Evolutionary conservation across 2,113 vertebrate genomes (phyloP).

Genomic region (Silurus glanis): DNA sequence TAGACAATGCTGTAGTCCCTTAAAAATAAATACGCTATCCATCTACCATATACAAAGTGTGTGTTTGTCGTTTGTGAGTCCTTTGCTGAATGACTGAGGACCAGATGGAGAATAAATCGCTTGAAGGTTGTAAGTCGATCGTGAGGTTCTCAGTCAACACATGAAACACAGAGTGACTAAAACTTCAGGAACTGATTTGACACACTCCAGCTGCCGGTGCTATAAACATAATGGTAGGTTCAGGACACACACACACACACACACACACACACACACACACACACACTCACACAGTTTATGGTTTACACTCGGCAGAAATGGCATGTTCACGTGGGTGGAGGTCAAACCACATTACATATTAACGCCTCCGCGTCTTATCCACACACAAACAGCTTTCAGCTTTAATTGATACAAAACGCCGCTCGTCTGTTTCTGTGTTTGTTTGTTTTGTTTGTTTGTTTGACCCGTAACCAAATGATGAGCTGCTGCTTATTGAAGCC

Average conservation of each 20-base stretch:
- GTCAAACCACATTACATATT: constrained; percentile 41
- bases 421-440: background rate
- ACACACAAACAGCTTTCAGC: constrained; percentile 41
- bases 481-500: constrained; percentile 22
- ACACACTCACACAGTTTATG: constrained; percentile 6
- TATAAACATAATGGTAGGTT: constrained; percentile 13
- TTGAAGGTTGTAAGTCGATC: background rate
- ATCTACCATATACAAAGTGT: background rate
- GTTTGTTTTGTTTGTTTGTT: constrained; percentile 33
- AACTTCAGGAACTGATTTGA: background rate
- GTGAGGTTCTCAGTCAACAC: background rate
- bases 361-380: constrained; percentile 34
- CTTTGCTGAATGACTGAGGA: background rate
- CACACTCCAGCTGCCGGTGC: background rate
- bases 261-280: constrained; percentile 15
- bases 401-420: constrained; percentile 32
- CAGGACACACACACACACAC: constrained; percentile 16
- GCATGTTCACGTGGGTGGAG: constrained; percentile 37
- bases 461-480: constrained; percentile 19
- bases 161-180: background rate
- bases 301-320: constrained; percentile 13
- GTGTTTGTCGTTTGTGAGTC: background rate
- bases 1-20: background rate
- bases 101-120: background rate
- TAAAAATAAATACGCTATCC: background rate